Evolutionary conservation across 2,888 invertebrate genomes (phyloP).

Genomic region (Dolomedes plantarius): DNA sequence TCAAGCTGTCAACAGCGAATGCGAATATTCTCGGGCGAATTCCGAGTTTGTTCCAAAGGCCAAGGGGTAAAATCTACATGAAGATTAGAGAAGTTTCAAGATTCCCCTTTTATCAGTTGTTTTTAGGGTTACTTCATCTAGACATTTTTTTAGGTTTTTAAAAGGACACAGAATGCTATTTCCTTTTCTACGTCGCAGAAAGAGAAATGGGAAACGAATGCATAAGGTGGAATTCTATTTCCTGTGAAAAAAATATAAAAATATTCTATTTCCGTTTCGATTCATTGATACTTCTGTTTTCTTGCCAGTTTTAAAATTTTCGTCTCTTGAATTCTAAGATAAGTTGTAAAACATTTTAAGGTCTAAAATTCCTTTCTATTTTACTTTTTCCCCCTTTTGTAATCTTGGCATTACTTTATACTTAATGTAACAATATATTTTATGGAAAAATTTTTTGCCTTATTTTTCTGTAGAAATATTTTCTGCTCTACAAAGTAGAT

Average conservation of each 20-base stretch:
- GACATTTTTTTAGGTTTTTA: conserved; percentile 29
- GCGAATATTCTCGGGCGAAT: conserved; percentile 31
- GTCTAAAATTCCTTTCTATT: too few species aligned
- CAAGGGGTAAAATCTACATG: conserved; percentile 41
- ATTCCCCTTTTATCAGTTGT: neutral
- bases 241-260: conserved; percentile 45
- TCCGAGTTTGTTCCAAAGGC: conserved; percentile 36
- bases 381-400: too few species aligned
- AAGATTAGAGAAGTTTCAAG: conserved; percentile 47
- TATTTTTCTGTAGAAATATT: too few species aligned
- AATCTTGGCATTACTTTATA: too few species aligned
- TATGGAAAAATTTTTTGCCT: too few species aligned
- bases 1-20: conserved; percentile 35
- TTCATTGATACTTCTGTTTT: conserved; percentile 24
- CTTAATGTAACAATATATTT: too few species aligned
- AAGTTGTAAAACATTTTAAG: too few species aligned
- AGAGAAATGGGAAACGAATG: conserved; percentile 15
- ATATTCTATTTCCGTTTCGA: conserved; percentile 61
- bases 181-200: conserved; percentile 22
- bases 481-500: too few species aligned
- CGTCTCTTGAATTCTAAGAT: too few species aligned
- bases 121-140: conserved; percentile 22
- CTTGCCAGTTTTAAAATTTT: neutral
- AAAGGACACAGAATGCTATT: conserved; percentile 22
- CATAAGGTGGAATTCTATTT: conserved; percentile 42